Evolutionary conservation across 1,140 invertebrate genomes (phyloP).

Genomic region (Lucilia cuprina): DNA sequence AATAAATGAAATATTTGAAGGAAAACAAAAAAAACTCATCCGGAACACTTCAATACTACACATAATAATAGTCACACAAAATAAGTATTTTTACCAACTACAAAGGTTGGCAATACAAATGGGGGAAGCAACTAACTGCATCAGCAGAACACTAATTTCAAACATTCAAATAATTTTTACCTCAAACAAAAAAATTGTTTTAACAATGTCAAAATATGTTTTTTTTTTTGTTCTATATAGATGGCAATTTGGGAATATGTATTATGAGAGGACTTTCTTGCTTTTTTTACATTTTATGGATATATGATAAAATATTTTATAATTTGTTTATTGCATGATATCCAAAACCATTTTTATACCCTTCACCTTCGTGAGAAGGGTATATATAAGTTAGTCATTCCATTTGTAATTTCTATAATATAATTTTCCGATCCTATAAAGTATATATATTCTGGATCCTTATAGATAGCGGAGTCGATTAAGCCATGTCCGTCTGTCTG

Average conservation of each 20-base stretch:
- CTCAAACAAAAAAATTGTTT: background rate
- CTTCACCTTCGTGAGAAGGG: too few species aligned
- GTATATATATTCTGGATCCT: too few species aligned
- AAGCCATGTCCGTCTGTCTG: too few species aligned
- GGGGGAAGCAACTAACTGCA: background rate
- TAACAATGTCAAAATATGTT: background rate
- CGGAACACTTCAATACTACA: background rate
- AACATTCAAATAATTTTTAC: background rate
- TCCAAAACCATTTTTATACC: background rate
- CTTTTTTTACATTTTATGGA: background rate
- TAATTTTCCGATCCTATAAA: too few species aligned
- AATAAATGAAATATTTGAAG: background rate
- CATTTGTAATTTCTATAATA: too few species aligned
- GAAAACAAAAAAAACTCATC: background rate
- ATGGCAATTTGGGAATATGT: background rate
- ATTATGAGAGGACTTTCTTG: background rate
- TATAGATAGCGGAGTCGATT: too few species aligned
- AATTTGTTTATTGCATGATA: slow-evolving; percentile 8
- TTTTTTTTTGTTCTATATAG: background rate
- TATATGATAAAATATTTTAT: background rate
- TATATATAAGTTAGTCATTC: too few species aligned
- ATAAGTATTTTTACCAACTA: background rate
- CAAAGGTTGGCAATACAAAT: background rate
- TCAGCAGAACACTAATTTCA: background rate
- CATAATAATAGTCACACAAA: background rate